Evolutionary conservation across 2,797 vertebrate genomes (phyloP).

Genomic region (Heterohyrax brucei): DNA sequence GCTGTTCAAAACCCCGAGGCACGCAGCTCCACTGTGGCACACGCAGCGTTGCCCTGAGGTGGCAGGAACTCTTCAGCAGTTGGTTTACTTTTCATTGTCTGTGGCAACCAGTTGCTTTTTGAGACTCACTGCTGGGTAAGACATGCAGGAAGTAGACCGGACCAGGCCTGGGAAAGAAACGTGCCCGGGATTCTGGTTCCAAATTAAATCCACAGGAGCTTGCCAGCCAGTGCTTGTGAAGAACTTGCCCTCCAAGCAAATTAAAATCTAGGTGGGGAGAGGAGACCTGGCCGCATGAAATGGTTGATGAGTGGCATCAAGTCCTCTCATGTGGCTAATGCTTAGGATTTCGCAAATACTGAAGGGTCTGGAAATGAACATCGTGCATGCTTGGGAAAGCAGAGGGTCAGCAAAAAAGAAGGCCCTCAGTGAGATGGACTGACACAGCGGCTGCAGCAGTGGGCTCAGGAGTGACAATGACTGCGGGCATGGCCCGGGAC

Average conservation of each 20-base stretch:
- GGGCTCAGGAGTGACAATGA: no score
- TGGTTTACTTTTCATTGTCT: background rate
- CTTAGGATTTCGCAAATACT: background rate
- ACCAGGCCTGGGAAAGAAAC: background rate
- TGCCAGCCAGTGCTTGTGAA: rapidly evolving
- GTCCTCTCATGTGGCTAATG: background rate
- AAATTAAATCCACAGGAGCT: background rate
- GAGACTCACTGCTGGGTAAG: background rate
- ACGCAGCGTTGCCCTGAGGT: no score
- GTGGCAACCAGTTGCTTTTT: background rate
- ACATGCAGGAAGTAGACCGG: background rate
- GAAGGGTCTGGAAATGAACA: background rate
- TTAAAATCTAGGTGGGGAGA: background rate
- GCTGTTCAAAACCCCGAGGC: background rate
- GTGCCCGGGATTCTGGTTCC: background rate
- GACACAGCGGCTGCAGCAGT: no score
- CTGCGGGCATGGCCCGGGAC: no score
- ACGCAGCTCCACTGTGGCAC: background rate
- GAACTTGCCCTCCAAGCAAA: background rate
- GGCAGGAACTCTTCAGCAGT: no score
- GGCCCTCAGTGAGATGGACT: no score
- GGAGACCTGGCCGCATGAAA: background rate
- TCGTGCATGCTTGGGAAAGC: no score
- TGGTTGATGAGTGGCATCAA: background rate
- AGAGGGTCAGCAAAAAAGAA: no score